Percentiles rank a stretch among this genome's conserved stretches.
These are phyloP conservation scores for Sula dactylatra DNA, from an alignment of 2,113 vertebrate species.

Conservation along the genomic window DNA sequence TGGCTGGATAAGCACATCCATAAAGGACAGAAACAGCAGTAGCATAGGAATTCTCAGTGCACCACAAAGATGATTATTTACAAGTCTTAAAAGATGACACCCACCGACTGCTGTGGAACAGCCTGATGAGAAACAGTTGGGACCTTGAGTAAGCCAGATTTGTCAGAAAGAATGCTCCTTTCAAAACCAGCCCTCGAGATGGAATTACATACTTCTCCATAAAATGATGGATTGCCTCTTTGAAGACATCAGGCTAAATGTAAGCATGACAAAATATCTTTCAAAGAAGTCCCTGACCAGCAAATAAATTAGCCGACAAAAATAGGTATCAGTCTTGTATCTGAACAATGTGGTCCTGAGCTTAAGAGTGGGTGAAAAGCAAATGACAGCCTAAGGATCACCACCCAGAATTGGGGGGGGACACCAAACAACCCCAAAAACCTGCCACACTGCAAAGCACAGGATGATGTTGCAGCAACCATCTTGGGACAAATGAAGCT, in stretches of 20 bases:
- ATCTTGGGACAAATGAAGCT: neutral
- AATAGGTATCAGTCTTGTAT: neutral
- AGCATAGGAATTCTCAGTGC: neutral
- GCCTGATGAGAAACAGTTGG: neutral
- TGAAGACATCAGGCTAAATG: neutral
- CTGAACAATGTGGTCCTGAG: neutral
- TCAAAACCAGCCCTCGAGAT: neutral
- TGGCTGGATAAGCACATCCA: neutral
- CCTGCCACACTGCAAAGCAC: neutral
- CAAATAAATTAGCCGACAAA: neutral
- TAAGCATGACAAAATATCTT: neutral
- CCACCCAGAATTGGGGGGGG: neutral
- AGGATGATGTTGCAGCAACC: neutral
- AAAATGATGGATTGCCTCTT: neutral
- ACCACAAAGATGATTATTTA: neutral
- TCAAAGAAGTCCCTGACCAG: neutral
- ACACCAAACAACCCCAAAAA: neutral
- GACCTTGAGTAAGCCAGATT: neutral
- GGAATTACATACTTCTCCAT: neutral
- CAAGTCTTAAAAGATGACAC: neutral
- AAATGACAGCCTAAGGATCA: neutral
- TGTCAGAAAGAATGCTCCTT: neutral
- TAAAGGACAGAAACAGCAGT: neutral
- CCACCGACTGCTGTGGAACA: neutral
- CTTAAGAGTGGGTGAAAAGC: neutral